Percentiles rank a stretch among this genome's conserved stretches.
Evolutionary conservation across 1,140 invertebrate species (phyloP).

Genomic region (Cotesia typhae): DNA sequence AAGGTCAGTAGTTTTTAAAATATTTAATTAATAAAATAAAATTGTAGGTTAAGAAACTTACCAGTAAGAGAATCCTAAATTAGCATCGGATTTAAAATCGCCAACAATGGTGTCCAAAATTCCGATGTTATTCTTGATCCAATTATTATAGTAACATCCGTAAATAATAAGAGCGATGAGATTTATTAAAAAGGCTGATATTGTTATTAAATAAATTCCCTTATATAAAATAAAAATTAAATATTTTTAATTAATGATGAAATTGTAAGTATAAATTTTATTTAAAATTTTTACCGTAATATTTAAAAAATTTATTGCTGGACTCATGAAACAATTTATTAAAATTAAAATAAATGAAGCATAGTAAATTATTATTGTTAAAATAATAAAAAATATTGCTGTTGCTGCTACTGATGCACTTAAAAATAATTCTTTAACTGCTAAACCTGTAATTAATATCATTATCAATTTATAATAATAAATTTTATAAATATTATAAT

Average conservation of each 20-base stretch:
- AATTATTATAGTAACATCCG: constrained; percentile 37
- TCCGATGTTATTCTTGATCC: constrained; percentile 40
- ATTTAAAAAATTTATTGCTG: constrained; percentile 40
- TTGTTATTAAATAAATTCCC: constrained; percentile 33
- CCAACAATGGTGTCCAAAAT: constrained; percentile 44
- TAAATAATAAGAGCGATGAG: constrained; percentile 40
- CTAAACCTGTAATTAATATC: constrained; percentile 34
- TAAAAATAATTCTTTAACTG: constrained; percentile 37
- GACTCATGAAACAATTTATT: constrained; percentile 41
- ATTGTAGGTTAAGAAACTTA: constrained; percentile 11
- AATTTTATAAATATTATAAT: neutral
- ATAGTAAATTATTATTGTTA: constrained; percentile 29
- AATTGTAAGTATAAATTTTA: neutral
- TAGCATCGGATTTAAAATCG: constrained; percentile 37
- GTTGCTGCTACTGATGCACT: constrained; percentile 37
- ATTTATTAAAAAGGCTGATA: constrained; percentile 38
- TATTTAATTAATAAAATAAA: constrained; percentile 26
- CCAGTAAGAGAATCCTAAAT: constrained; percentile 44
- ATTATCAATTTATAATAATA: constrained; percentile 5
- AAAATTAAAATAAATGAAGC: constrained; percentile 34
- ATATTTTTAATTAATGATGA: neutral
- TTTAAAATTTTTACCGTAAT: neutral
- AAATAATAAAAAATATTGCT: constrained; percentile 27
- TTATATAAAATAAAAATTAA: constrained; percentile 18
- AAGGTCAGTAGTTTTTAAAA: neutral